Conservation (phyloP, 2,113 vertebrate genomes). For the Takifugu bimaculatus region DNA sequence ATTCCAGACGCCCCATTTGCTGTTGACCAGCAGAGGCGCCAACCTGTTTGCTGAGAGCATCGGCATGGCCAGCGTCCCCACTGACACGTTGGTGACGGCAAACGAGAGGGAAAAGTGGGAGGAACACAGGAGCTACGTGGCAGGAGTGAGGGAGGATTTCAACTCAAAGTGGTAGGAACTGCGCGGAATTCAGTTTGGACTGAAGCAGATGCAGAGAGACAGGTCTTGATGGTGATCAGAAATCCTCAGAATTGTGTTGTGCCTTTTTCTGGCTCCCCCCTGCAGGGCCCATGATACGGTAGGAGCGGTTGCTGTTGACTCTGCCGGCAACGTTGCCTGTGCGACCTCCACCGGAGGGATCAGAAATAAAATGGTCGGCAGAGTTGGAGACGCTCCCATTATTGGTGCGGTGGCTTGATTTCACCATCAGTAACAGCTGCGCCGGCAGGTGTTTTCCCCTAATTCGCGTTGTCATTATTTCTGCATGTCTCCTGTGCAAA, state of each 20-base stretch:
- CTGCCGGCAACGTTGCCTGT: slow-evolving; percentile 74
- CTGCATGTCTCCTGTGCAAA: slow-evolving; percentile 10
- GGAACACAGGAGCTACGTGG: slow-evolving; percentile 58
- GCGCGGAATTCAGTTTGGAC: no score
- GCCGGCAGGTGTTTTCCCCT: neutral
- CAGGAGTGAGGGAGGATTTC: slow-evolving; percentile 69
- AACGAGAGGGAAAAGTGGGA: slow-evolving; percentile 70
- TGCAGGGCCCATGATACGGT: slow-evolving; percentile 76
- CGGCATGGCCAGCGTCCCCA: slow-evolving; percentile 55
- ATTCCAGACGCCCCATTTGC: slow-evolving; percentile 67
- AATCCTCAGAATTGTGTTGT: no score
- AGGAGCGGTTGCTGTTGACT: slow-evolving; percentile 72
- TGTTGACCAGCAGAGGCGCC: slow-evolving; percentile 70
- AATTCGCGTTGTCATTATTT: neutral
- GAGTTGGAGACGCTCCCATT: slow-evolving; percentile 80
- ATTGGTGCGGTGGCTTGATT: slow-evolving; percentile 64
- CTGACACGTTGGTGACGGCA: slow-evolving; percentile 63
- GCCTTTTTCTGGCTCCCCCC: neutral
- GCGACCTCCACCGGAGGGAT: slow-evolving; percentile 78
- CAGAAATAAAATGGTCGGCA: slow-evolving; percentile 80
- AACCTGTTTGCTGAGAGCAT: slow-evolving; percentile 73
- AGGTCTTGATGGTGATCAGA: no score
- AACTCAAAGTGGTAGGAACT: slow-evolving; percentile 59
- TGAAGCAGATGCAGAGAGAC: no score
- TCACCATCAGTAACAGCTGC: no score